phyloP scores from a whole-genome alignment of 2,888 invertebrate genomes.

The Drymonia ruficornis region DNA sequence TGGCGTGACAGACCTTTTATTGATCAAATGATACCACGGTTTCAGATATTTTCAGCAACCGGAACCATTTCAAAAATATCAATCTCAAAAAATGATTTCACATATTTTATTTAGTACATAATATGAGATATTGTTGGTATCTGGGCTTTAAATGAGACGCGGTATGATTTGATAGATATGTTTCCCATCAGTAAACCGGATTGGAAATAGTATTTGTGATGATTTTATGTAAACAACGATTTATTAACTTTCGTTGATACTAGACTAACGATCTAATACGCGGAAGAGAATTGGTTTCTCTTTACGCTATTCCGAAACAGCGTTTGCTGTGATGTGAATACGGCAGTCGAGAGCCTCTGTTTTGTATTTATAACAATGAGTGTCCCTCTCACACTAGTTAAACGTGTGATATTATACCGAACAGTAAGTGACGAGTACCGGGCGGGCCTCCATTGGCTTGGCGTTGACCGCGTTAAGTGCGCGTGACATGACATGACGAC shows the following conservation, averaged over 20 bases:
- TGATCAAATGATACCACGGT: slow-evolving; percentile 22
- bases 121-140: no score
- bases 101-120: no score
- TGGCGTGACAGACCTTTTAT: slow-evolving; percentile 12
- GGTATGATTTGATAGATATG: not conserved
- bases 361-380: not conserved
- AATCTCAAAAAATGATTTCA: no score
- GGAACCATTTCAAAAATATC: no score
- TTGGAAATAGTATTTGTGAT: not conserved
- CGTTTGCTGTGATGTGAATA: slow-evolving; percentile 1
- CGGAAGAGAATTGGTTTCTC: not conserved
- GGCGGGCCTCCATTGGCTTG: not conserved
- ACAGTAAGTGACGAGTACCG: not conserved
- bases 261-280: not conserved
- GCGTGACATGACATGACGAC: slow-evolving; percentile 21
- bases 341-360: not conserved
- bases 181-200: not conserved
- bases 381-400: not conserved
- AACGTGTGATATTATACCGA: not conserved
- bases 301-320: slow-evolving; percentile 1
- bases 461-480: slow-evolving; percentile 10
- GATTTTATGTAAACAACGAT: not conserved
- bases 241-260: not conserved
- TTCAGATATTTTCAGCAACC: no score
- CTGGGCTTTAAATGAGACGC: no score